Conservation (phyloP, 37 sponge, comb jelly and placozoan genomes). For the Corticium candelabrum region DNA sequence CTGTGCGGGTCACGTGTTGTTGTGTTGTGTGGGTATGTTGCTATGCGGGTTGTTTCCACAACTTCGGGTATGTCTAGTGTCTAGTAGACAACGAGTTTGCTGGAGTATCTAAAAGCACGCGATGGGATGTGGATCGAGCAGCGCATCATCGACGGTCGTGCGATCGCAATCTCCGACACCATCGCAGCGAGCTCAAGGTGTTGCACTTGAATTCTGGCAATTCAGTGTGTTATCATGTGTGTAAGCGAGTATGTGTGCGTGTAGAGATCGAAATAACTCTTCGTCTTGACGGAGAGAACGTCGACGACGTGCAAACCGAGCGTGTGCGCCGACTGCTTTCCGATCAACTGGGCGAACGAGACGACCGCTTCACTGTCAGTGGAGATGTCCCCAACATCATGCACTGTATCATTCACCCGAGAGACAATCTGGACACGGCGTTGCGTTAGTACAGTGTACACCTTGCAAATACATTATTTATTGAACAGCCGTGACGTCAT, state of each 20-base stretch:
- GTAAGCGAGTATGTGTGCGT: neutral
- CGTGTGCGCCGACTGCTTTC: neutral
- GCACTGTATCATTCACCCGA: neutral
- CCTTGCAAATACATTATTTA: neutral
- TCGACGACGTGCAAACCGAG: neutral
- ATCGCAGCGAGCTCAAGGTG: neutral
- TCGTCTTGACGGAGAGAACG: neutral
- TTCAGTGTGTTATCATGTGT: no score
- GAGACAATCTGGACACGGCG: neutral
- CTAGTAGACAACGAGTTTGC: no score
- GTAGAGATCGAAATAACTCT: neutral
- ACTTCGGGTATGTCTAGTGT: no score
- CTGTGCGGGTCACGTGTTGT: no score
- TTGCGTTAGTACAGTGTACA: no score
- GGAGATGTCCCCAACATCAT: neutral
- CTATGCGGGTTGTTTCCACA: no score
- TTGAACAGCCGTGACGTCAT: no score
- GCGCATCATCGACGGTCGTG: neutral
- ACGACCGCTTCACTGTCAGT: neutral
- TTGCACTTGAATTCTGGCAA: no score
- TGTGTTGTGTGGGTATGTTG: no score
- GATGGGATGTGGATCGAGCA: neutral
- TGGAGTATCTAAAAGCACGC: no score
- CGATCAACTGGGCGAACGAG: neutral
- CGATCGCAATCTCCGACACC: neutral